Base-by-base conservation (phyloP, 2,888 invertebrate species). In the Cryptophagus acutangulus region DNA sequence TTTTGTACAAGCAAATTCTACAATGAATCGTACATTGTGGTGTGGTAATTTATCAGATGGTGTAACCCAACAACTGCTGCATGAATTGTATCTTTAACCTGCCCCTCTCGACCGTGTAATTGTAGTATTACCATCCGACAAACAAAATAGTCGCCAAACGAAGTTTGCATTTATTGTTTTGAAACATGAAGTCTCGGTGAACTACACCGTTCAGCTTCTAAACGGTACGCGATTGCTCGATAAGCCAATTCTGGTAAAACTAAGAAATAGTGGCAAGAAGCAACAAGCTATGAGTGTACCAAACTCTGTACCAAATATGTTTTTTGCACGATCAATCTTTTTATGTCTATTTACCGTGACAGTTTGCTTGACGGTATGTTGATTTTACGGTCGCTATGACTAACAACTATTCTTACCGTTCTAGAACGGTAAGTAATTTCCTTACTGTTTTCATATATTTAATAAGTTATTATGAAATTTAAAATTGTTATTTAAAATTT, bases 61-160 rank as follows among this genome's bases (percentile, higher is more conserved):
- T 66, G 82, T 82, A 1, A 83, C 86, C 0, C 89, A 91, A 63
- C 87, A 87, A 59, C 55, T 90, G 29, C 71, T 92, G 0, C 90
- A 84, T 57, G 91, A 91, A 67, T 71, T 91, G 30, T 92, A 91
- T 70, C 63, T 90, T 30, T 89, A 89, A 79, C 85, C 81, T 43
- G 91, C 89, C 2, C 91, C 91, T 1, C 63, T 91, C 37, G 82
- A 88, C 60, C 79, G 75, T 59, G 84, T 88, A 2, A 73, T 73
- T 45, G 86, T 91, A 55, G n/a, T n/a, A n/a, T n/a, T n/a, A n/a
- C 83, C 89, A 0, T 81, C 76, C 58, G 87, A 87, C 58, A 76
- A 76, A 57, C 81, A 83, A 51, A 82, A 82, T n/a, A 75, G 78
- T 2, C 76, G 79, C 6, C 78, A 76, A 50, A 79, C 81, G 51